Evolutionary conservation across 2,797 vertebrate species (phyloP), one percentile per base, ranked within the genome.

Genomic region (Cryptoprocta ferox): DNA sequence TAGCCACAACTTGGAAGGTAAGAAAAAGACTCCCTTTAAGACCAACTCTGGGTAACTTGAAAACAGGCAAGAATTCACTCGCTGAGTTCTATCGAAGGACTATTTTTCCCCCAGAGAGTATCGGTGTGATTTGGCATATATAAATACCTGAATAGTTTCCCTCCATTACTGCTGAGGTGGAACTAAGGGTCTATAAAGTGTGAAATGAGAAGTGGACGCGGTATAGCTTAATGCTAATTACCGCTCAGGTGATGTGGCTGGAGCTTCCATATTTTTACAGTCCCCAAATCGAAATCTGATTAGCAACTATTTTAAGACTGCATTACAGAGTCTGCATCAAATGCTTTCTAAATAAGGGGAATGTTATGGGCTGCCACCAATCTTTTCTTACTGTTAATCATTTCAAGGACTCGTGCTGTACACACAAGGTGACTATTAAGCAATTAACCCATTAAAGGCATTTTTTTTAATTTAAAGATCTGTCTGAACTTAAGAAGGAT

Each of bases 91-190:
- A 14, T 35, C 92, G 79, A 93, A 95, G 95, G 65, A 79, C 61
- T 53, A 15, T 48, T 56, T 65, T 10, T 28, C 10, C 66, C 95
- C 66, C 92, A 26, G 48, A 97, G 94, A 95, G 91, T 95, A 93
- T 93, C 66, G 68, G 84, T 97, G 88, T 98, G 98, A 98, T 94
- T 94, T 93, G 93, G 96, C 97, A 98, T 97, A 95, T 73, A 95
- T 98, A 97, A 98, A 98, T 94, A 95, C 94, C 97, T 97, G 96
- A 98, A 94, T 59, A 97, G 95, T 81, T 92, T 48, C 95, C 66
- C 91, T 97, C 92, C 93, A 59, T 96, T 94, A 97, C 97, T 76
- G 88, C 88, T 81, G 79, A 96, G 91, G 94, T 75, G 97, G 98
- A 98, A 98, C 97, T 95, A 94, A 96, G 97, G 93, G 85, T 96